Evolutionary conservation across 2,888 invertebrate species (phyloP).

Genomic region (Rotaria socialis): DNA sequence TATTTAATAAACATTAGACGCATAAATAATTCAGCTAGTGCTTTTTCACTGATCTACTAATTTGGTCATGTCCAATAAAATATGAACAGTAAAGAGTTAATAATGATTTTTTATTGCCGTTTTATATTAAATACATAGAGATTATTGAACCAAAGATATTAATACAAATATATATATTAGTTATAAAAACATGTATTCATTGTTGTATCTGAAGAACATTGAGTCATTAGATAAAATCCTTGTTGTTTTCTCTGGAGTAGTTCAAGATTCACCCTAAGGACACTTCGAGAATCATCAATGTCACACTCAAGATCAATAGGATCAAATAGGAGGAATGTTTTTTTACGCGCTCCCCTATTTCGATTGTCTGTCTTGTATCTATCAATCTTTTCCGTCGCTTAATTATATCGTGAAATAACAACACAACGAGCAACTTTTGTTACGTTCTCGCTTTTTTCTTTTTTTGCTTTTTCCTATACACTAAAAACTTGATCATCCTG

Average conservation of each 20-base stretch:
- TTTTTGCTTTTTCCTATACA: not conserved
- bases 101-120: no score
- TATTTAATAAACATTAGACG: not conserved
- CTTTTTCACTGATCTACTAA: not conserved
- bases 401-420: not conserved
- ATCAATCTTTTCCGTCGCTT: not conserved
- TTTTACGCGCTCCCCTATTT: not conserved
- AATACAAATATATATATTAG: no score
- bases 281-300: not conserved
- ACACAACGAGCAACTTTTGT: not conserved
- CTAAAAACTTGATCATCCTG: conserved; percentile 20
- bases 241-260: not conserved
- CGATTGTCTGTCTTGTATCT: not conserved
- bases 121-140: no score
- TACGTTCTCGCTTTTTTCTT: not conserved
- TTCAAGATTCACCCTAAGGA: not conserved
- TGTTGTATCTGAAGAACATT: no score
- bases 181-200: no score
- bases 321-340: not conserved
- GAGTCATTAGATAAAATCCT: not conserved
- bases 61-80: not conserved
- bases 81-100: not conserved
- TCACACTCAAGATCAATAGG: not conserved
- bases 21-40: not conserved
- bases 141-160: no score